A percentile compares a stretch with the other conserved stretches of the same genome.
Conservation (phyloP, 1,140 invertebrate species). For the Oncopeltus fasciatus region DNA sequence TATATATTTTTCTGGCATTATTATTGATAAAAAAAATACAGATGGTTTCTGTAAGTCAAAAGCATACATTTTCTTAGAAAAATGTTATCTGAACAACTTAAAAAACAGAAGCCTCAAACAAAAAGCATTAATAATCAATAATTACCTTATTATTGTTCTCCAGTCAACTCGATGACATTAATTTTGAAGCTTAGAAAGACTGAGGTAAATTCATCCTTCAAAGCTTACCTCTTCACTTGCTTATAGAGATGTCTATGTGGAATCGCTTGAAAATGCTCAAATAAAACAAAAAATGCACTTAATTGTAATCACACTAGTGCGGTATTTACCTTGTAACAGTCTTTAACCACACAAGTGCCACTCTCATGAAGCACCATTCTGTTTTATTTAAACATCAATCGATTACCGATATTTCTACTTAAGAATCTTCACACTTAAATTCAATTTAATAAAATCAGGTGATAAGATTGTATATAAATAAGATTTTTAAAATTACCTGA, state of each 20-base stretch:
- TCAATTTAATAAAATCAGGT: too few species aligned
- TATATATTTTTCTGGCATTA: too few species aligned
- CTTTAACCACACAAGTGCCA: neutral
- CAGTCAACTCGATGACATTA: neutral
- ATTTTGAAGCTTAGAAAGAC: neutral
- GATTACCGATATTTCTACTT: neutral
- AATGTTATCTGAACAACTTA: too few species aligned
- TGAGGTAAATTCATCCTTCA: neutral
- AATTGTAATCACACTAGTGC: neutral
- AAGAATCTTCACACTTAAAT: too few species aligned
- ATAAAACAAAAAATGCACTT: neutral
- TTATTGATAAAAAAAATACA: too few species aligned
- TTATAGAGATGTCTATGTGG: neutral
- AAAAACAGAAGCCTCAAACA: neutral
- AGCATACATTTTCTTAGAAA: too few species aligned
- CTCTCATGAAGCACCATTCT: neutral
- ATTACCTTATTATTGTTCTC: neutral
- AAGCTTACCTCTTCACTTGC: neutral
- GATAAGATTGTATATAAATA: neutral
- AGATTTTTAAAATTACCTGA: conserved; percentile 26
- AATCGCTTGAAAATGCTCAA: neutral
- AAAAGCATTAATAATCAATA: neutral
- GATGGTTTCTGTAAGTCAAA: too few species aligned
- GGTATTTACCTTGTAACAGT: neutral
- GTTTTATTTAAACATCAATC: neutral